A percentile compares a stretch with the other conserved stretches of the same genome.
These are phyloP conservation scores for Actinopyga echinites DNA, from an alignment of 53 echinoderm and acorn worm genomes.

Conservation along the genomic window DNA sequence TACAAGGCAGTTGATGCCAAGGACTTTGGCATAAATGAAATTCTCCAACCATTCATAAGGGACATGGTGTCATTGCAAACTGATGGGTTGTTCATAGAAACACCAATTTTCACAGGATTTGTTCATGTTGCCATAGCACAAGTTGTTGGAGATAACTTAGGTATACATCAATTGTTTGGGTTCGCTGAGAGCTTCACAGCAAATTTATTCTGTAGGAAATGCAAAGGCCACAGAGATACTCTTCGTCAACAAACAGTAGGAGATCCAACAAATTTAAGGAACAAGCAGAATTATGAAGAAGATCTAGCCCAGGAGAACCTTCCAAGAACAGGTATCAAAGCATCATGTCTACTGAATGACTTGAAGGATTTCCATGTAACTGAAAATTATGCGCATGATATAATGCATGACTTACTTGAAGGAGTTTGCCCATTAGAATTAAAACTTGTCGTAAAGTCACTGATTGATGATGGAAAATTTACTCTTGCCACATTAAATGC, in stretches of 20 bases:
- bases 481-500: slow-evolving; percentile 18
- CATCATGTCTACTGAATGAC: slow-evolving; percentile 29
- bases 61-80: slow-evolving; percentile 22
- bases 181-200: slow-evolving; percentile 60
- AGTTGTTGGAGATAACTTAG: slow-evolving; percentile 63
- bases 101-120: slow-evolving; percentile 35
- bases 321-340: slow-evolving; percentile 50
- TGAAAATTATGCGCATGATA: slow-evolving; percentile 19
- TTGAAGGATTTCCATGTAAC: slow-evolving; percentile 44
- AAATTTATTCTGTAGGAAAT: slow-evolving; percentile 48
- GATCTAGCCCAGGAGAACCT: slow-evolving; percentile 45
- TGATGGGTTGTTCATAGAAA: slow-evolving; percentile 31
- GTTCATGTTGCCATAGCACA: slow-evolving; percentile 26
- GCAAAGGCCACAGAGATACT: slow-evolving; percentile 45
- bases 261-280: slow-evolving; percentile 17
- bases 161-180: slow-evolving; percentile 54
- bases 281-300: slow-evolving; percentile 44
- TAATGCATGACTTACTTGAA: slow-evolving; percentile 61
- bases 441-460: slow-evolving; percentile 29
- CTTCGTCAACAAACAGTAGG: neutral
- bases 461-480: slow-evolving; percentile 48
- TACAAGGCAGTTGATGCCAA: slow-evolving; percentile 49
- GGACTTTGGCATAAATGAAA: slow-evolving; percentile 40
- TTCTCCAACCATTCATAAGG: too few relatives aligned
- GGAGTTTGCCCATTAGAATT: slow-evolving; percentile 61